These are phyloP conservation scores for Periplaneta americana DNA, from an alignment of 1,140 invertebrate species.

Conservation along the genomic window DNA sequence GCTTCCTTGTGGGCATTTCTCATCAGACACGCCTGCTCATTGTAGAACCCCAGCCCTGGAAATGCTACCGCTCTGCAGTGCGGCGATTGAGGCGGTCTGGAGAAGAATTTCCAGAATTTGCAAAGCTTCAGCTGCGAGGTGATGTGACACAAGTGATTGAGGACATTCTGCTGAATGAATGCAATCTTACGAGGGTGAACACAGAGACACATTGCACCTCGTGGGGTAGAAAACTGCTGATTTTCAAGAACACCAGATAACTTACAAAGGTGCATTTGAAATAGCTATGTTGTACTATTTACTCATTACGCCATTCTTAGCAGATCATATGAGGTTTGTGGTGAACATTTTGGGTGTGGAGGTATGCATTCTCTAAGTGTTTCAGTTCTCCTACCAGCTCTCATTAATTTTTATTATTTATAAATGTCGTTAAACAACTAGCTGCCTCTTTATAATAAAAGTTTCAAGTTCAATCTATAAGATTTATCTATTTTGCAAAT, in stretches of 20 bases:
- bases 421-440: too few species aligned
- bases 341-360: too few species aligned
- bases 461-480: too few species aligned
- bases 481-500: too few species aligned
- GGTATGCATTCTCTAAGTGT: too few species aligned
- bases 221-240: slow-evolving; percentile 61
- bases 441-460: too few species aligned
- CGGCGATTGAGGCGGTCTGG: slow-evolving; percentile 58
- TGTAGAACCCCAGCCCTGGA: slow-evolving; percentile 78
- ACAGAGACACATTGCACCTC: slow-evolving; percentile 49
- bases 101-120: slow-evolving; percentile 51
- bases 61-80: slow-evolving; percentile 67
- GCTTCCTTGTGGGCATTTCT: slow-evolving; percentile 50
- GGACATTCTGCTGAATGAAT: slow-evolving; percentile 42
- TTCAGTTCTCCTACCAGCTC: too few species aligned
- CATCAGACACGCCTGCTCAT: slow-evolving; percentile 50
- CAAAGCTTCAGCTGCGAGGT: slow-evolving; percentile 49
- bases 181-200: slow-evolving; percentile 43
- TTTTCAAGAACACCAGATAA: slow-evolving; percentile 41
- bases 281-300: too few species aligned
- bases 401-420: too few species aligned
- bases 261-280: too few species aligned
- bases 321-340: too few species aligned
- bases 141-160: slow-evolving; percentile 55
- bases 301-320: too few species aligned